Base-by-base conservation (phyloP, 2,888 invertebrate genomes). In the Leptopterna dolabrata region DNA sequence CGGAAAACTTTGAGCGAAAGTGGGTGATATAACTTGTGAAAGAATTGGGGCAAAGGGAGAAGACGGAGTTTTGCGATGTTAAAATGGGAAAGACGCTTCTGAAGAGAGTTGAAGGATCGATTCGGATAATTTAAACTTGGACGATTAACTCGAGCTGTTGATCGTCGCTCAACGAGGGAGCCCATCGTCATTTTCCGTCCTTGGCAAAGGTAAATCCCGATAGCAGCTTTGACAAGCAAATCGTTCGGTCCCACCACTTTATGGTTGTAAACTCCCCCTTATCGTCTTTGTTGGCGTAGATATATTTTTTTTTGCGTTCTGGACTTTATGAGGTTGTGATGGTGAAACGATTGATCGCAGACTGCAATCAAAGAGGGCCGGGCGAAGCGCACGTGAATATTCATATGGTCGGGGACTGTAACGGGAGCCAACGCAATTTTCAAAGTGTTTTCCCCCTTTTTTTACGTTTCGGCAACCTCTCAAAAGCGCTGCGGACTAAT, bases 71-170 rank as follows among this genome's bases (percentile, higher is more conserved):
- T 51, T 51, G 51, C 16, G 51, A 16, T 51, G 51, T 36, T 63
- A 63, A 63, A 63, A 63, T 63, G 63, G 63, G 24, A 63, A 63
- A 76, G 76, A 13, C 36, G 76, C 0, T 41, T n/a, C n/a, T 14
- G 76, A 19, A 43, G 76, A 19, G 11, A n/a, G 36, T 19, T 36
- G 36, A 4, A 41, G 41, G 76, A 45, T 45, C 45, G 45, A 45
- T 43, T 43, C 45, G 45, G 78, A 78, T 78, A 78, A 78, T 78
- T 78, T 78, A 78, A 78, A 78, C 78, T 78, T 78, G 78, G 78
- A 43, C 78, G 78, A 78, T 78, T 78, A 78, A 78, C 78, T 78
- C 27, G 78, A 27, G 78, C 78, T 78, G 78, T 78, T 78, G 78
- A 78, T 78, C 78, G 78, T 45, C 27, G n/a, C 13, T 27, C 45